phyloP scores from a whole-genome alignment of 2,797 vertebrate species.

The Acestrorhynchus altus region DNA sequence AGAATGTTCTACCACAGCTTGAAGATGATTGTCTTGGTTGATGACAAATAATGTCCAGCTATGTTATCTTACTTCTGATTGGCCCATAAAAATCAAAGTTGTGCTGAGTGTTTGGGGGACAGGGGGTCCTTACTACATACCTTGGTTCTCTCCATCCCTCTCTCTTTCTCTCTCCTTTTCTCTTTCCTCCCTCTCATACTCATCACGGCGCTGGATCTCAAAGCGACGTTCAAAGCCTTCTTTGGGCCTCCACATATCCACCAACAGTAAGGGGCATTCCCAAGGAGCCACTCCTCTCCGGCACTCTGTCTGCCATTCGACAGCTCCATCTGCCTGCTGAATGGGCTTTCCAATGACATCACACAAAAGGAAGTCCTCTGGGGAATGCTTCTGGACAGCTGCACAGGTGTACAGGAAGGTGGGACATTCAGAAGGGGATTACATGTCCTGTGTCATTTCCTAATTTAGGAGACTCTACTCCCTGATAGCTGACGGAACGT shows the following conservation, averaged over 20 bases:
- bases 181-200: constrained; percentile 80
- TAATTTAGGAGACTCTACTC: background rate
- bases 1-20: too few relatives aligned
- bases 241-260: constrained; percentile 93
- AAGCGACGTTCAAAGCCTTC: constrained; percentile 89
- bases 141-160: constrained; percentile 81
- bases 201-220: constrained; percentile 87
- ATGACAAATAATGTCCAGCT: too few relatives aligned
- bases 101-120: too few relatives aligned
- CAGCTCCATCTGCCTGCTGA: constrained; percentile 78
- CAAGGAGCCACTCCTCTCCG: constrained; percentile 86
- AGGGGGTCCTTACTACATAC: constrained; percentile 74
- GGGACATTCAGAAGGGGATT: constrained; percentile 36
- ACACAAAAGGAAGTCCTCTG: constrained; percentile 86
- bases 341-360: constrained; percentile 86
- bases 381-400: constrained; percentile 82
- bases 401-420: constrained; percentile 69
- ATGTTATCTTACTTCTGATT: too few relatives aligned
- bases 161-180: constrained; percentile 81
- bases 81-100: too few relatives aligned
- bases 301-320: constrained; percentile 89
- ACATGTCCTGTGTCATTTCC: constrained; percentile 33
- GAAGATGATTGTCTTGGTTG: too few relatives aligned
- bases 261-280: constrained; percentile 90
- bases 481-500: background rate